phyloP scores from a whole-genome alignment of 2,888 invertebrate genomes.

The Emmelina monodactyla region DNA sequence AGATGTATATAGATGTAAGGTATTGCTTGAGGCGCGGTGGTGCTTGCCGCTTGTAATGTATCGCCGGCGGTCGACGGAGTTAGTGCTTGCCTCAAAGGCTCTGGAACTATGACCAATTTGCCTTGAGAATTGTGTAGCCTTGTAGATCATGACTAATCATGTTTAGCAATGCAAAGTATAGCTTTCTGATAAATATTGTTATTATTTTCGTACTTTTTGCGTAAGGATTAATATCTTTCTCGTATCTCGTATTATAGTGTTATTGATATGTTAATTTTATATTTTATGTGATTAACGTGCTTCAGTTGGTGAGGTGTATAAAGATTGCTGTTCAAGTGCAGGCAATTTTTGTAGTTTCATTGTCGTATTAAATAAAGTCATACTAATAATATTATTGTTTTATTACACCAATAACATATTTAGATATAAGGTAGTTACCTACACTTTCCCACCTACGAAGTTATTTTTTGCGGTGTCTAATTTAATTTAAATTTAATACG shows the following conservation, averaged over 20 bases:
- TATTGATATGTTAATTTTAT: constrained; percentile 45
- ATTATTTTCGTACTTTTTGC: constrained; percentile 43
- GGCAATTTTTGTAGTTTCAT: constrained; percentile 67
- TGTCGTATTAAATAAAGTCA: constrained; percentile 67
- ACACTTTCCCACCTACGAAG: too few species aligned
- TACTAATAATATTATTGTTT: constrained; percentile 38
- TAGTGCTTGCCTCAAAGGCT: constrained; percentile 53
- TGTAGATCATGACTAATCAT: constrained; percentile 58
- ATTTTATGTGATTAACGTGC: constrained; percentile 53
- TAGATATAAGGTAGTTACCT: too few species aligned
- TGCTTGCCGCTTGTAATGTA: constrained; percentile 38
- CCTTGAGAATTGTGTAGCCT: constrained; percentile 65
- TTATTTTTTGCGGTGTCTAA: too few species aligned
- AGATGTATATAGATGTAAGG: constrained; percentile 54
- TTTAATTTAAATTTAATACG: too few species aligned
- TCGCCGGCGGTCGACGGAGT: constrained; percentile 1
- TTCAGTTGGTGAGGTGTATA: constrained; percentile 60
- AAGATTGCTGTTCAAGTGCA: constrained; percentile 60
- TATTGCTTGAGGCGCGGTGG: constrained; percentile 33
- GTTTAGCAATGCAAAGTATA: constrained; percentile 54
- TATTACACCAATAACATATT: too few species aligned
- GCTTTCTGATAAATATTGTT: constrained; percentile 45
- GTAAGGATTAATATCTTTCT: constrained; percentile 60
- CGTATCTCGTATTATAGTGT: constrained; percentile 45
- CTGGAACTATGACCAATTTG: constrained; percentile 63